Conservation (phyloP, 2,888 invertebrate species). For the Agrilus cyanescens region DNA sequence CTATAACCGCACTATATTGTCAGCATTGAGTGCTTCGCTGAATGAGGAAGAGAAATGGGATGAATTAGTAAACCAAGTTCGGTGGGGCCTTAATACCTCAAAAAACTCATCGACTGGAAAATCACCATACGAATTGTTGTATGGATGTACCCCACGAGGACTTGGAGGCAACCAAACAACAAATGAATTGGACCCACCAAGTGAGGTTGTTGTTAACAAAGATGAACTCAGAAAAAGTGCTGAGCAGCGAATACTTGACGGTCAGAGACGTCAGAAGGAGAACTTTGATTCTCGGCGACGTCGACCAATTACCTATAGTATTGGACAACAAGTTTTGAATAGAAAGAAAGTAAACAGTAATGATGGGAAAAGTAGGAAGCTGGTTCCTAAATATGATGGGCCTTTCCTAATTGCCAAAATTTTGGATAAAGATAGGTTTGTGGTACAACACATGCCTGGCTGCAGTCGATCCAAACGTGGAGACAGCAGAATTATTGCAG, state of each 20-base stretch:
- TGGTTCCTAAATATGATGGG: constrained; percentile 14
- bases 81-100: constrained; percentile 17
- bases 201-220: constrained; percentile 8
- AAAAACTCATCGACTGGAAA: constrained; percentile 16
- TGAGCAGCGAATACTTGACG: constrained; percentile 7
- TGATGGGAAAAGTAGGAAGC: constrained; percentile 16
- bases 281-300: constrained; percentile 4
- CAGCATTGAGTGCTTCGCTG: constrained; percentile 11
- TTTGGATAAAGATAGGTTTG: constrained; percentile 4
- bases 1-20: constrained; percentile 15
- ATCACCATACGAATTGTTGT: constrained; percentile 16
- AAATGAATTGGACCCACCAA: constrained; percentile 2
- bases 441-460: too few species aligned
- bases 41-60: constrained; percentile 18
- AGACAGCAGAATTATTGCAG: too few species aligned
- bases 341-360: not conserved
- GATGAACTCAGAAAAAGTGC: constrained; percentile 4
- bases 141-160: constrained; percentile 17
- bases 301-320: constrained; percentile 9
- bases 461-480: too few species aligned
- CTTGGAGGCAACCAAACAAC: constrained; percentile 13
- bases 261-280: constrained; percentile 5
- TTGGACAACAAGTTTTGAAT: constrained; percentile 17
- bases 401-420: constrained; percentile 14
- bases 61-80: constrained; percentile 10